Percentiles rank a stretch among this genome's conserved stretches.
Conservation (phyloP, 64 coral and sea anemone species). For the Cladopsammia gracilis region DNA sequence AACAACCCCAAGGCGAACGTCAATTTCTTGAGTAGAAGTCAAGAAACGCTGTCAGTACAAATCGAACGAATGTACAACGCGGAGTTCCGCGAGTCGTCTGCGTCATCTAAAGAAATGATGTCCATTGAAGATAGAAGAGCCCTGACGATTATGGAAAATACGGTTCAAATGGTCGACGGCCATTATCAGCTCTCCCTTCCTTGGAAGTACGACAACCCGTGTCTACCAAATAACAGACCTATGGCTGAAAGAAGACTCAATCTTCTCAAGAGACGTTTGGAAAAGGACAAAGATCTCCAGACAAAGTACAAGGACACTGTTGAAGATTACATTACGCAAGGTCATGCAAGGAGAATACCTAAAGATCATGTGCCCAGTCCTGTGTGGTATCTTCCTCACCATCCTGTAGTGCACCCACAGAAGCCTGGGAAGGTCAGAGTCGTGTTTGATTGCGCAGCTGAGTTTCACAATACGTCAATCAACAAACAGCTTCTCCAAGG, state of each 20-base stretch:
- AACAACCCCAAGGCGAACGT: not conserved
- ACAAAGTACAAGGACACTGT: conserved; percentile 60
- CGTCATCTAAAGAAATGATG: conserved; percentile 2
- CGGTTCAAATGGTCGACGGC: conserved; percentile 25
- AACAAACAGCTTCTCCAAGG: conserved; percentile 55
- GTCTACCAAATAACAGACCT: conserved; percentile 52
- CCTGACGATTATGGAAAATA: conserved; percentile 42
- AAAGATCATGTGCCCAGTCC: not conserved
- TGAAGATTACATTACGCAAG: conserved; percentile 32
- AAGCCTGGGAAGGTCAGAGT: conserved; percentile 44
- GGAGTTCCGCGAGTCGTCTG: conserved; percentile 14
- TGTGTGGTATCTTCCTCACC: conserved; percentile 50
- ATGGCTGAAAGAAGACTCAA: conserved; percentile 55
- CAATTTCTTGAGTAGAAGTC: not conserved
- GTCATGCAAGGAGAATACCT: conserved; percentile 37
- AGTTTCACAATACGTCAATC: conserved; percentile 14
- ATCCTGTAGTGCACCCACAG: conserved; percentile 18
- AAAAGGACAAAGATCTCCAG: conserved; percentile 2
- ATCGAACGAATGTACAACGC: conserved; percentile 49
- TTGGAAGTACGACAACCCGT: conserved; percentile 21
- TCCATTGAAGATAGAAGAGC: conserved; percentile 63
- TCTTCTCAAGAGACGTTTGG: conserved; percentile 27
- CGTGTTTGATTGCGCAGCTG: conserved; percentile 51
- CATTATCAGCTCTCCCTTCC: conserved; percentile 72
- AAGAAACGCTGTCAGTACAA: conserved; percentile 10